A percentile compares a stretch with the other conserved stretches of the same genome.
Evolutionary conservation across 2,888 invertebrate species (phyloP).

Genomic region (Ellobium chinense): DNA sequence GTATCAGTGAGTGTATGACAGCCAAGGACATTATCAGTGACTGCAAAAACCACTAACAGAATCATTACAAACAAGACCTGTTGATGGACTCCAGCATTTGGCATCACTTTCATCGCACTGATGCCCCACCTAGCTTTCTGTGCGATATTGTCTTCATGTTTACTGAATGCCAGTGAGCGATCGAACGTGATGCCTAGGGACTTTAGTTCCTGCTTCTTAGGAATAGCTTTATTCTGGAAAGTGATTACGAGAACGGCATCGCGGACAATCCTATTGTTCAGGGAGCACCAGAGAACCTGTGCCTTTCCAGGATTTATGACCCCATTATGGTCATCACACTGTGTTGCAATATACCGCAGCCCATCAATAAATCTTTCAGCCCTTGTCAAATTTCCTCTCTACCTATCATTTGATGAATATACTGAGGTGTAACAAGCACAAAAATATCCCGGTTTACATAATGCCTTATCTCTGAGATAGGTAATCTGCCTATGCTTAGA

Average conservation of each 20-base stretch:
- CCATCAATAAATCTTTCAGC: no score
- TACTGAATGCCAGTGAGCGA: neutral
- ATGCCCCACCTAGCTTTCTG: neutral
- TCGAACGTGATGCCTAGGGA: neutral
- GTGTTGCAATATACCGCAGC: no score
- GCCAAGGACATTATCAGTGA: neutral
- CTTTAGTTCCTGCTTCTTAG: neutral
- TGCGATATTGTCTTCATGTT: neutral
- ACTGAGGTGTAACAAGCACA: no score
- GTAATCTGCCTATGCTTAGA: no score
- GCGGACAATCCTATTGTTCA: neutral
- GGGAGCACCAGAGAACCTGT: neutral
- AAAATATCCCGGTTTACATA: no score
- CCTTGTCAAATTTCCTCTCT: no score
- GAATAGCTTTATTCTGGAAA: neutral
- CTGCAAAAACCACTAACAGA: neutral
- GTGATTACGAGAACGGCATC: neutral
- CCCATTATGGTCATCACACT: no score
- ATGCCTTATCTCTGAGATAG: no score
- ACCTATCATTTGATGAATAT: no score
- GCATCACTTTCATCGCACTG: neutral
- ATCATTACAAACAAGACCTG: neutral
- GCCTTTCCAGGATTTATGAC: neutral
- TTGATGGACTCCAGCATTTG: neutral
- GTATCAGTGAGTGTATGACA: neutral